Percentiles rank a stretch among this genome's conserved stretches.
Conservation (phyloP, 2,888 invertebrate species). For the Euproctis similis region DNA sequence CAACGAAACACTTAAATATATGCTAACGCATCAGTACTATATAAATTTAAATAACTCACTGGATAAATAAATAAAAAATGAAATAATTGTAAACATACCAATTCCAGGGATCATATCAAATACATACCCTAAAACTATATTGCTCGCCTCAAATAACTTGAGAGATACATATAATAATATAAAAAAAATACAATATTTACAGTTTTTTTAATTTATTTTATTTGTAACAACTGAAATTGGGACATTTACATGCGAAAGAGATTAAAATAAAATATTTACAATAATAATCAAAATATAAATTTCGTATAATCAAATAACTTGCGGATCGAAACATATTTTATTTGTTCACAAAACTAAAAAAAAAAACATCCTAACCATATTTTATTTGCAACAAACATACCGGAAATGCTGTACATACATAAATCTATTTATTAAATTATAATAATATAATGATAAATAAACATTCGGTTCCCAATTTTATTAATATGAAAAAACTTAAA, state of each 20-base stretch:
- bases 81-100: conserved; percentile 36
- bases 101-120: conserved; percentile 29
- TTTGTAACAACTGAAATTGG: conserved; percentile 23
- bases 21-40: no score
- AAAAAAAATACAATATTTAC: conserved; percentile 57
- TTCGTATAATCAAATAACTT: conserved; percentile 7
- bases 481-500: no score
- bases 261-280: conserved; percentile 21
- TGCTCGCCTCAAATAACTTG: conserved; percentile 46
- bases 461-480: no score
- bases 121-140: conserved; percentile 29
- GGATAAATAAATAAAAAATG: conserved; percentile 29
- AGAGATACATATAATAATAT: conserved; percentile 35
- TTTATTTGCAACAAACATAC: no score
- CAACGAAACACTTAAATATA: conserved; percentile 18
- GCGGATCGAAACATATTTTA: no score
- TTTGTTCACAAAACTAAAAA: no score
- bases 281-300: conserved; percentile 19
- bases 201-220: conserved; percentile 26
- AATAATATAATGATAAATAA: no score
- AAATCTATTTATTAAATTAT: no score
- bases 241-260: conserved; percentile 19
- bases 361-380: no score
- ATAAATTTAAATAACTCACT: conserved; percentile 54
- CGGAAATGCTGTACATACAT: no score